A percentile compares a stretch with the other conserved stretches of the same genome.
phyloP scores from a whole-genome alignment of 1,140 invertebrate genomes.

The Drosophila repleta region DNA sequence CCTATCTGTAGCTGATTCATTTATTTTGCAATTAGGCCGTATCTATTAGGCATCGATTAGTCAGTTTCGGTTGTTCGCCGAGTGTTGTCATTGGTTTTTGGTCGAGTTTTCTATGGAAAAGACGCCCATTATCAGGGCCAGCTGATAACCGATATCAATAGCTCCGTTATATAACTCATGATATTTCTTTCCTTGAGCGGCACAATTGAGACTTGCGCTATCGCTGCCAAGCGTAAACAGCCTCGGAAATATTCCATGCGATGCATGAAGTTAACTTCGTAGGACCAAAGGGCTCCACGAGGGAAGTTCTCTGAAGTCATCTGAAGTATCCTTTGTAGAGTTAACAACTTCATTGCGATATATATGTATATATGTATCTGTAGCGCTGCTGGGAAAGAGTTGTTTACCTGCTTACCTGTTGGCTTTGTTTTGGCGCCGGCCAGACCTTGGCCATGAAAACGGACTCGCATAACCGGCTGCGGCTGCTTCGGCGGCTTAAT shows the following conservation, averaged over 20 bases:
- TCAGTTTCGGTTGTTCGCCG: conserved; percentile 25
- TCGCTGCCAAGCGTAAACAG: conserved; percentile 23
- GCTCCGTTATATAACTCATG: conserved; percentile 4
- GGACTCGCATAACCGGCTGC: conserved; percentile 24
- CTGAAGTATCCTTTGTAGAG: too few species aligned
- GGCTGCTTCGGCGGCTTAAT: not conserved
- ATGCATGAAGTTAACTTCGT: not conserved
- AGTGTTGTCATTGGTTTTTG: conserved; percentile 10
- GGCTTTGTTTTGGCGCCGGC: conserved; percentile 6
- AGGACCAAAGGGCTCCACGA: too few species aligned
- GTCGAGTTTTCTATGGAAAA: not conserved
- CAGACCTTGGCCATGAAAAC: conserved; percentile 55
- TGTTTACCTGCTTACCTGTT: conserved; percentile 4
- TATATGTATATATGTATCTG: too few species aligned
- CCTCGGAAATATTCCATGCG: conserved; percentile 3
- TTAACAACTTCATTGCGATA: too few species aligned
- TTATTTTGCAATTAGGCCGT: conserved; percentile 1
- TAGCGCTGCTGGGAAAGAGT: not conserved
- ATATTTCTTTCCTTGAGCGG: conserved; percentile 13
- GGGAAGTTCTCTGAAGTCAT: too few species aligned
- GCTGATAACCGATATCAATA: conserved; percentile 23
- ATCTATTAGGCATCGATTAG: conserved; percentile 4
- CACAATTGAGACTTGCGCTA: conserved; percentile 17
- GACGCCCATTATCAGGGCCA: conserved; percentile 20
- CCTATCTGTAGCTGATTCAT: not conserved